Evolutionary conservation across 1,140 invertebrate genomes (phyloP), one percentile per base, ranked within the genome.

Genomic region (Caerostris extrusa): DNA sequence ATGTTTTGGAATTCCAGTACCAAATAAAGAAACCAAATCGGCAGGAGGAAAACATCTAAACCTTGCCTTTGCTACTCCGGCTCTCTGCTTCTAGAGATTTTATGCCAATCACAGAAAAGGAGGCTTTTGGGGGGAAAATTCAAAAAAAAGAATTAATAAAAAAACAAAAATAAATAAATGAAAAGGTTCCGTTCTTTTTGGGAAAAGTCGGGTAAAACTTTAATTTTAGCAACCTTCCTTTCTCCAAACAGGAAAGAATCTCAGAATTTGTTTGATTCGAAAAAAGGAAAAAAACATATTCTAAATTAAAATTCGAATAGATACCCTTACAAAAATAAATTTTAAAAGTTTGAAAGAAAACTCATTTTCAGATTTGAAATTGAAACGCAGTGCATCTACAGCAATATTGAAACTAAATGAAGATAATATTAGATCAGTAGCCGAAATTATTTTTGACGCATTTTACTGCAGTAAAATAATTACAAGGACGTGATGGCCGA

Each of bases 1-100:
- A 83, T 83, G 56, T 6, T 17, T 83, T 83, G 14, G 53, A 58
- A 57, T 56, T 83, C 81, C 81, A 56, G n/a, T 19, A 19, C 55
- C 81, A 83, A 83, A 83, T 83, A 58, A 83, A 57, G 53, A 83
- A 56, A 83, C 7, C 17, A 14, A 83, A 83, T 56, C 81, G 53
- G 14, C 3, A 17, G 14, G 55, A 56, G 53, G 61, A 58, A 56
- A 83, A 58, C 81, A 58, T 56, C 56, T 17, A 56, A 58, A 83
- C 81, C 34, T 34, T 34, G 34, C 34, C 34, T 34, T 34, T 34
- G 34, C 34, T 34, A 34, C 34, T 34, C 12, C 69, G 69, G 50
- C 4, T 34, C 12, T 77, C n/a, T 34, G 10, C 81, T n/a, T 58
- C 81, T 17, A n/a, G 81, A 58, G 81, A 83, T 17, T 56, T 56